Conservation (phyloP, 2,888 invertebrate genomes). For the Acholoe squamosa region DNA sequence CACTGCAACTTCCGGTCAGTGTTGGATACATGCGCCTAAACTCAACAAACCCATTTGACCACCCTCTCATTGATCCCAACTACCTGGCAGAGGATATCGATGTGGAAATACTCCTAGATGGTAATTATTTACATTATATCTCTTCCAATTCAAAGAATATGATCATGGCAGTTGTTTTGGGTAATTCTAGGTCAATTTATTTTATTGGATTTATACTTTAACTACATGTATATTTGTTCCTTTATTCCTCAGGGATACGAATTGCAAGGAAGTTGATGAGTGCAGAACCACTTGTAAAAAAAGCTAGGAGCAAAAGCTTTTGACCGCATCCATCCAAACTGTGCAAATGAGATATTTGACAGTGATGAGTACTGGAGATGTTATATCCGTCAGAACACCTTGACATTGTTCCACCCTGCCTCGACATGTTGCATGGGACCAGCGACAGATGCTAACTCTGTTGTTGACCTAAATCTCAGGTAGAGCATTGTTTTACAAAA, state of each 20-base stretch:
- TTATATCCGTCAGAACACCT: constrained; percentile 1
- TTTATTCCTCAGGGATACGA: neutral
- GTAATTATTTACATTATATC: constrained; percentile 9
- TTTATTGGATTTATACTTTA: neutral
- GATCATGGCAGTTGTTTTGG: neutral
- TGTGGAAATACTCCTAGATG: neutral
- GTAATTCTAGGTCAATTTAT: neutral
- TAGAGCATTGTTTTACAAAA: neutral
- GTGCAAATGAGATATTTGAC: neutral
- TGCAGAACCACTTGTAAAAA: neutral
- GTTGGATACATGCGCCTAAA: neutral
- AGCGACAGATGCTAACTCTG: neutral
- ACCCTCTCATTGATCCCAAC: constrained; percentile 28
- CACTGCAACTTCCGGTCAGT: neutral
- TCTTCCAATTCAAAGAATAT: neutral
- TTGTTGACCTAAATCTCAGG: constrained; percentile 5
- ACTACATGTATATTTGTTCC: neutral
- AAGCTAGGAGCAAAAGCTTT: neutral
- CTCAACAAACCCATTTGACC: constrained; percentile 35
- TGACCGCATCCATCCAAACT: neutral
- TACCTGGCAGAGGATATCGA: neutral
- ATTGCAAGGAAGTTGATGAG: neutral
- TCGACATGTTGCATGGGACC: neutral
- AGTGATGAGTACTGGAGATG: constrained; percentile 49
- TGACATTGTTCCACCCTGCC: neutral